Percentiles rank a stretch among this genome's conserved stretches.
Evolutionary conservation across 2,113 vertebrate genomes (phyloP).

Genomic region (Chlamydotis undulata): DNA sequence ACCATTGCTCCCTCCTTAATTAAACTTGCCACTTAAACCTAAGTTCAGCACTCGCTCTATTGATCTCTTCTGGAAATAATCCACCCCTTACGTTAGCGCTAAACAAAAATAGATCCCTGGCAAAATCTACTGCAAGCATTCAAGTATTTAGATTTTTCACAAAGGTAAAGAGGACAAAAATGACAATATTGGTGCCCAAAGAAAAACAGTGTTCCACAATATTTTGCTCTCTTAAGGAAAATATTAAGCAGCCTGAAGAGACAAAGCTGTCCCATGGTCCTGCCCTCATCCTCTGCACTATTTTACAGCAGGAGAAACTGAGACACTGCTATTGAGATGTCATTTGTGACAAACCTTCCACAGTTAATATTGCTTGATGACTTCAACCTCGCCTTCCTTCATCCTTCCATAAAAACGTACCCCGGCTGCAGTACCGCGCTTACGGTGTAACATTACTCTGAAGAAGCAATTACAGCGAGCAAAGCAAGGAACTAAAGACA

Average conservation of each 20-base stretch:
- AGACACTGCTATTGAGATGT: not conserved
- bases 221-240: not conserved
- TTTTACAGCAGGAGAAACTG: not conserved
- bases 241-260: not conserved
- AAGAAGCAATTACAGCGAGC: constrained; percentile 65
- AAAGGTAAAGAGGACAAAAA: not conserved
- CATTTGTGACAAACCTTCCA: not conserved
- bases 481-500: constrained; percentile 53
- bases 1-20: not conserved
- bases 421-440: not conserved
- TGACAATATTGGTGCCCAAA: fast-evolving
- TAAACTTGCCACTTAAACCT: not conserved
- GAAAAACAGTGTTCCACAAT: fast-evolving
- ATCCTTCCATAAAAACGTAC: not conserved
- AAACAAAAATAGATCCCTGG: not conserved
- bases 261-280: not conserved
- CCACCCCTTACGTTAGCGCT: not conserved
- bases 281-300: not conserved
- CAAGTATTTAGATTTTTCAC: not conserved
- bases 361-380: not conserved
- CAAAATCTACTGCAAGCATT: not conserved
- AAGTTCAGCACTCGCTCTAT: not conserved
- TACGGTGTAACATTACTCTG: constrained; percentile 11
- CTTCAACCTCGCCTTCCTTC: constrained; percentile 12
- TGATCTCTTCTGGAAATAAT: not conserved